Base-by-base conservation (phyloP, 2,113 vertebrate species). In the Daphoenositta chrysoptera region DNA sequence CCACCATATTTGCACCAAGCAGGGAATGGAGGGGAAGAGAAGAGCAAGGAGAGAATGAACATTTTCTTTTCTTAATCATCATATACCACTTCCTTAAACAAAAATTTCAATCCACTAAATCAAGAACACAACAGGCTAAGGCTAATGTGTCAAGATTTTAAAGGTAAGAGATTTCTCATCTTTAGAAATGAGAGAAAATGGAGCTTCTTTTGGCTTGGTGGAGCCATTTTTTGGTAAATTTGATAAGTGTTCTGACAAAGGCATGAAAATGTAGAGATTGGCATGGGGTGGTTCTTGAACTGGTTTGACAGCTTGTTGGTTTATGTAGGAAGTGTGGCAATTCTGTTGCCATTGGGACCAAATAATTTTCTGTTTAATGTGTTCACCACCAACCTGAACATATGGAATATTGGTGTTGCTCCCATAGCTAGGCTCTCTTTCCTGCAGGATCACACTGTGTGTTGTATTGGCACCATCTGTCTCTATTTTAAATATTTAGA, bases 401-500 rank as follows among this genome's bases (percentile, higher is more conserved):
- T 95, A 95, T 60, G 87, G 92, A 91, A 91, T 73, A 80, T 11
- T 54, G 82, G 13, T 93, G 30, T 80, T 91, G 39, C 56, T 92
- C 27, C 89, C 79, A 42, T 86, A 58, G 54, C 56, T 50, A 68
- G 47, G 28, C 68, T 73, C 18, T 88, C 31, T 68, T 73, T 71
- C 50, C 35, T 86, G 19, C 30, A 73, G 78, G 50, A 70, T 84
- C 53, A 78, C 73, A 33, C 60, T 70, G 61, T 61, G 58, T 94
- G 35, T 66, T 64, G 47, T 85, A 71, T 56, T 85, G 64, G 64
- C 37, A 60, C 95, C 94, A 92, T 96, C 89, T 94, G 96, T 80
- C 90, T 54, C 50, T 93, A 97, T 96, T 96, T 96, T 96, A 93
- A 95, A 94, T 94, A 94, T 96, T 96, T 94, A 95, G 56, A 87